A percentile compares a stretch with the other conserved stretches of the same genome.
These are phyloP conservation scores for Griposia aprilina DNA, from an alignment of 2,888 invertebrate genomes.

Conservation along the genomic window DNA sequence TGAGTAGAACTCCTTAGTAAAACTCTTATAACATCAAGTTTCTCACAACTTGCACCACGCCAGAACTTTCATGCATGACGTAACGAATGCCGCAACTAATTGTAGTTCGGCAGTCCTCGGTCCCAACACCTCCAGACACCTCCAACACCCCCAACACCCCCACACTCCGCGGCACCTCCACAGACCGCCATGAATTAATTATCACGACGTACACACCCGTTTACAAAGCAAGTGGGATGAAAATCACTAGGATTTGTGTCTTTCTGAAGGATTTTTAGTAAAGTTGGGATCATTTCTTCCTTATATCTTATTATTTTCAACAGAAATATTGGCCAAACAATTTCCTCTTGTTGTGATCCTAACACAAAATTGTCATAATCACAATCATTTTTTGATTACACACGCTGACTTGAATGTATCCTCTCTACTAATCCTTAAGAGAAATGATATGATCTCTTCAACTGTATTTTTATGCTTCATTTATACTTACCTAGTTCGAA, in stretches of 20 bases:
- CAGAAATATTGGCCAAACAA: background rate
- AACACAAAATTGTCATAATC: background rate
- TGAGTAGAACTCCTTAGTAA: background rate
- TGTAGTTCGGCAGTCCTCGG: conserved; percentile 61
- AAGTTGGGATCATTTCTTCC: background rate
- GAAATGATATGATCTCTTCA: background rate
- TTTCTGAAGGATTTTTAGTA: conserved; percentile 10
- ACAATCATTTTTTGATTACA: background rate
- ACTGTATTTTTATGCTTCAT: background rate
- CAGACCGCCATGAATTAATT: conserved; percentile 72
- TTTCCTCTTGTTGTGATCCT: background rate
- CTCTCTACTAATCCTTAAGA: background rate
- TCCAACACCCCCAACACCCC: conserved; percentile 23
- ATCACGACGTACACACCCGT: conserved; percentile 66
- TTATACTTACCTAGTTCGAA: too few relatives aligned
- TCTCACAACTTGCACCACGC: conserved; percentile 31
- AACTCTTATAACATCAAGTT: background rate
- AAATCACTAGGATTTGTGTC: conserved; percentile 47
- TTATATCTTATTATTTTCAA: background rate
- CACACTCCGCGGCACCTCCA: conserved; percentile 32
- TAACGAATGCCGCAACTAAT: conserved; percentile 70
- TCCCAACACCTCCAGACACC: conserved; percentile 57
- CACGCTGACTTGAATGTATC: background rate
- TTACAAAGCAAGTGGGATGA: conserved; percentile 52
- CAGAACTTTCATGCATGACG: conserved; percentile 59